A percentile compares a stretch with the other conserved stretches of the same genome.
phyloP scores from a whole-genome alignment of 2,113 vertebrate species.

The Carettochelys insculpta region DNA sequence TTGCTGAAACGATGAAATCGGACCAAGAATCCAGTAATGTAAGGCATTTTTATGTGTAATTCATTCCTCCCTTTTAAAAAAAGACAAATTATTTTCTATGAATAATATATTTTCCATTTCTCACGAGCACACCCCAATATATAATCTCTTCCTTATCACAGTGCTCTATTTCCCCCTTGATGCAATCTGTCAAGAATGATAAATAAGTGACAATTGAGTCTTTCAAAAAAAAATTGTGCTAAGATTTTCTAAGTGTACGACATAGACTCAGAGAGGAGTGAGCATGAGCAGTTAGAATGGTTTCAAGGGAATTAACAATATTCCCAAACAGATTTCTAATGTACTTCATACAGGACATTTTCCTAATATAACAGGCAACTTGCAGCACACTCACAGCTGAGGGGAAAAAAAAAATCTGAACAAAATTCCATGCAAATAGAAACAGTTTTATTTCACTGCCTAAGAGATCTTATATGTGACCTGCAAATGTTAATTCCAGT shows the following conservation, averaged over 20 bases:
- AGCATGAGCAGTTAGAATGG: background rate
- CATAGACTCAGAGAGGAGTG: background rate
- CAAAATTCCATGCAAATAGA: background rate
- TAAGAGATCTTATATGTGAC: background rate
- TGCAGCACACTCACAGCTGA: background rate
- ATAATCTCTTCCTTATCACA: background rate
- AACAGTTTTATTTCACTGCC: background rate
- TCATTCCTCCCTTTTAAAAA: conserved; percentile 7
- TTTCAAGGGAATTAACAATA: conserved; percentile 1
- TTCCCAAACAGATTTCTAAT: conserved; percentile 36
- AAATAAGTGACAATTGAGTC: background rate
- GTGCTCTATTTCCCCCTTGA: background rate
- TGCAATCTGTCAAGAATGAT: background rate
- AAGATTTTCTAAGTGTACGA: background rate
- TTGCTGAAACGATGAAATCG: conserved; percentile 96
- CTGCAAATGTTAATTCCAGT: background rate
- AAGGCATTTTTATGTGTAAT: conserved; percentile 64
- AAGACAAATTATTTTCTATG: background rate
- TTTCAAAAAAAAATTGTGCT: background rate
- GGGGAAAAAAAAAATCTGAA: background rate
- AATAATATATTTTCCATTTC: background rate
- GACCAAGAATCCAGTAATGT: conserved; percentile 96
- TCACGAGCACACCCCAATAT: background rate
- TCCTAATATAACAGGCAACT: background rate
- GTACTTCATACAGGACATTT: background rate